Evolutionary conservation across 2,113 vertebrate species (phyloP), one percentile per base, ranked within the genome.

Genomic region (Notarius quadriscutis): DNA sequence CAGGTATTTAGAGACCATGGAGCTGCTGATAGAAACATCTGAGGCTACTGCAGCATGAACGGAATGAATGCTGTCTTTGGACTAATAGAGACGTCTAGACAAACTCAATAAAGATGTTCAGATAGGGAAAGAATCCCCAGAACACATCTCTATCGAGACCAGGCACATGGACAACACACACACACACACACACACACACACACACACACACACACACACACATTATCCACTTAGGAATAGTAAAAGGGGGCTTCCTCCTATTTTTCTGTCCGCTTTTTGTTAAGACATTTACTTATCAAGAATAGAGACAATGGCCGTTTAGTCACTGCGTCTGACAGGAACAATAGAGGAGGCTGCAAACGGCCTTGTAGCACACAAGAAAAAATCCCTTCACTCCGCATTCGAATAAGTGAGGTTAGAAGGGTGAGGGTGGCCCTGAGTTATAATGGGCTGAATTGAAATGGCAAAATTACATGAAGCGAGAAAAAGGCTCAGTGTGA

Each of bases 71-170:
- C 60, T 77, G 91, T 90, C 87, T 90, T 85, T 90, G 84, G 89
- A 88, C 90, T 95, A 95, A 94, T 93, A 93, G 89, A 92, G 89
- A 92, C 55, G 94, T 95, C 95, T 95, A 95, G 95, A 96, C 94
- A 91, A 89, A 92, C 94, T 92, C 91, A 91, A 90, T 92, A 93
- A 92, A 94, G 92, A 93, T 85, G 80, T 85, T 15, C 55, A 94
- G 95, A 95, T 95, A 95, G 94, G 91, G 89, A 91, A 88, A 89
- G 84, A 89, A 90, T 91, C 90, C 82, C 67, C 86, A 25, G 82
- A 91, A 93, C 91, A 7, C 60, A 65, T 86, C 83, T 85, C 92
- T 81, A 90, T 93, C 92, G 88, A 71, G 48, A 86, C 88, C 86
- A 89, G 91, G 89, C 91, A 92, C 65, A 69, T 63, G 85, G 87